Conservation (phyloP, 2,113 vertebrate species). For the Psettodes erumei region DNA sequence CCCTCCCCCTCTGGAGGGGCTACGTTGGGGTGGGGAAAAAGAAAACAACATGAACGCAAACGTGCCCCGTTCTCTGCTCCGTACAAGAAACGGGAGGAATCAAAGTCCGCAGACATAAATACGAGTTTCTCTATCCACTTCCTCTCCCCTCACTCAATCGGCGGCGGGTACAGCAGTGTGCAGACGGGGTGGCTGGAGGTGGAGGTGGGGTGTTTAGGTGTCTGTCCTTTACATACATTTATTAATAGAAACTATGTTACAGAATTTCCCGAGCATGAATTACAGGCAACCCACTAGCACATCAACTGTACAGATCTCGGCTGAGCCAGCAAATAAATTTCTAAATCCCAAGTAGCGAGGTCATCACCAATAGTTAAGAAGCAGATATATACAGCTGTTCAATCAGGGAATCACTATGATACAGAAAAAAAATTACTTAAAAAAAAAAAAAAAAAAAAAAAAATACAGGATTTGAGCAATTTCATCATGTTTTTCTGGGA, state of each 20-base stretch:
- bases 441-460: conserved; percentile 4
- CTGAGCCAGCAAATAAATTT: conserved; percentile 69
- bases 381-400: conserved; percentile 82
- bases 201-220: conserved; percentile 36
- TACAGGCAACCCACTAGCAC: conserved; percentile 81
- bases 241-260: conserved; percentile 84
- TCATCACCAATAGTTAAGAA: conserved; percentile 77
- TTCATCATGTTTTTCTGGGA: conserved; percentile 5
- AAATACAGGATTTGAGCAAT: conserved; percentile 33
- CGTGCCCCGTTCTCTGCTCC: conserved; percentile 58
- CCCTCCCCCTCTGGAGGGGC: conserved; percentile 40
- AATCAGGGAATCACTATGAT: conserved; percentile 72
- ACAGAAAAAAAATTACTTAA: conserved; percentile 60
- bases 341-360: conserved; percentile 67
- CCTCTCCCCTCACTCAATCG: conserved; percentile 54
- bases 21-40: conserved; percentile 29
- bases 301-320: conserved; percentile 79
- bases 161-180: conserved; percentile 71
- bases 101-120: conserved; percentile 62
- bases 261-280: conserved; percentile 79
- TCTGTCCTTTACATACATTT: conserved; percentile 78
- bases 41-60: conserved; percentile 46
- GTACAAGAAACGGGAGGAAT: conserved; percentile 52
- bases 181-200: conserved; percentile 31
- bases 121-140: conserved; percentile 54